These are phyloP conservation scores for Netelia melanura DNA, from an alignment of 2,888 invertebrate species.

Conservation along the genomic window DNA sequence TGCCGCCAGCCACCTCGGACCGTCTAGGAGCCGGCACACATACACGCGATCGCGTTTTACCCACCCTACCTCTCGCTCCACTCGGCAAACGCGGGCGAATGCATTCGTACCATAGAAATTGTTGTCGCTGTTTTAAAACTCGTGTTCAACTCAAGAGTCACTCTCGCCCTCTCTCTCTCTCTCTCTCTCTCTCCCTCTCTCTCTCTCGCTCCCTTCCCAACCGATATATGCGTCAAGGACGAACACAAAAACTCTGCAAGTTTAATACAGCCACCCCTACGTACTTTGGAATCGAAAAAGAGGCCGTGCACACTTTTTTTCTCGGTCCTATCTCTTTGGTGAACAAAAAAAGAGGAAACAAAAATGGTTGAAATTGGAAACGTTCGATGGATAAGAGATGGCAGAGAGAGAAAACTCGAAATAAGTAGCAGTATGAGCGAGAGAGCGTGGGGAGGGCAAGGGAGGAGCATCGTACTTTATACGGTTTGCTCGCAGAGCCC, in stretches of 20 bases:
- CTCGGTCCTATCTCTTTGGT: background rate
- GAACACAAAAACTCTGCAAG: background rate
- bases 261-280: background rate
- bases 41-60: constrained; percentile 2
- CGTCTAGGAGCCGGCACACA: constrained; percentile 19
- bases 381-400: constrained; percentile 61
- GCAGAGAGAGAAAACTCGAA: constrained; percentile 49
- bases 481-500: constrained; percentile 73
- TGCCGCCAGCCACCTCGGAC: constrained; percentile 50
- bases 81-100: constrained; percentile 17
- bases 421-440: constrained; percentile 62
- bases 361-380: constrained; percentile 51
- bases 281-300: constrained; percentile 2
- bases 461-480: constrained; percentile 69
- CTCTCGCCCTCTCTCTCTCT: background rate
- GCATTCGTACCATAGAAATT: constrained; percentile 51
- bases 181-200: background rate
- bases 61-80: constrained; percentile 33
- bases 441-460: constrained; percentile 14
- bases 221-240: background rate
- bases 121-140: constrained; percentile 43
- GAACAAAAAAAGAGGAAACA: background rate
- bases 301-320: background rate
- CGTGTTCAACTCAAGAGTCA: background rate
- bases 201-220: background rate